Evolutionary conservation across 2,888 invertebrate species (phyloP), one percentile per base, ranked within the genome.

Genomic region (Ectemnius continuus): DNA sequence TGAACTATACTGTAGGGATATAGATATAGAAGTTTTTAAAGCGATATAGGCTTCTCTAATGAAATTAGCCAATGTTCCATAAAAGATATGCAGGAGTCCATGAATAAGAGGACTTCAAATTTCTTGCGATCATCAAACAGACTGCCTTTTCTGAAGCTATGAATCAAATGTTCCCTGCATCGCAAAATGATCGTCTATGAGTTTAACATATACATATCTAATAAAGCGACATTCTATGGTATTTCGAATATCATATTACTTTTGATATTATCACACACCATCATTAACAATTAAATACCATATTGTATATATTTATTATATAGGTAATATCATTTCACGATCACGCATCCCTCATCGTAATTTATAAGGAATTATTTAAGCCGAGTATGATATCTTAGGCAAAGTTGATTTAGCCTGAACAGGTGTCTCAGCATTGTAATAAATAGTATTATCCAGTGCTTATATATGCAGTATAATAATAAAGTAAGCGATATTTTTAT

Each of bases 401-500:
- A 75, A 75, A 76, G 61, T 58, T 36, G 67, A 72, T 79, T 79
- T 84, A 85, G 85, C 85, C 84, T 86, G 84, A 84, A 65, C 74
- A 78, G 59, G 16, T 72, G 57, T 73, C 46, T 62, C 62, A 68
- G 70, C 78, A 69, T 75, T 83, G 79, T 85, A 83, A 80, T 76
- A 73, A 81, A 80, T 84, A 82, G 79, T 86, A 84, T 84, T 82
- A 82, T 79, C 59, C 66, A 20, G 79, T 79, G 84, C 86, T 82
- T 86, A 78, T 23, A 23, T 23, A 23, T 80, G 76, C 67, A 73
- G 71, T 75, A 65, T 77, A 86, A 86, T 85, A 85, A 86, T 85
- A 84, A 86, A 86, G 75, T 77, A 70, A 75, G 83, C 75, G 73
- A 82, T 87, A 87, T 87, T 87, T 87, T 86, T 85, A 79, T 86